Percentiles rank a stretch among this genome's conserved stretches.
Evolutionary conservation across 2,113 vertebrate species (phyloP).

Genomic region (Mirza zaza): DNA sequence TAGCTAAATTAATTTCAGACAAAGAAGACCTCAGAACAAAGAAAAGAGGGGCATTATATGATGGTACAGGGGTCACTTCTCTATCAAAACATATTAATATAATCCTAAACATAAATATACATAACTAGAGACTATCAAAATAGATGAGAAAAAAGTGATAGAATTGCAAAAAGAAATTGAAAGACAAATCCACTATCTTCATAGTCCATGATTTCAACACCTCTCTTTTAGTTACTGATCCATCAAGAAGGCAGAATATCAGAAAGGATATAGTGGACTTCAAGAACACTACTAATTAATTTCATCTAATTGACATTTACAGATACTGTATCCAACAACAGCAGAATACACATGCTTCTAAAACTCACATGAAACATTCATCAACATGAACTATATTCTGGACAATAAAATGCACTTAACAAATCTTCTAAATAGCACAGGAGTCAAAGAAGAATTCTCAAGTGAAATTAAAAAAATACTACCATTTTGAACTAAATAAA

Average conservation of each 20-base stretch:
- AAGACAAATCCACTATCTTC: background rate
- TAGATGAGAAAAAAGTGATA: background rate
- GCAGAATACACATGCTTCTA: background rate
- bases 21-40: background rate
- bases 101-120: background rate
- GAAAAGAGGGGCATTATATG: background rate
- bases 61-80: background rate
- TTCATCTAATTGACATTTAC: background rate
- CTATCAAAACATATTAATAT: background rate
- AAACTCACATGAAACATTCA: background rate
- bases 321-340: background rate
- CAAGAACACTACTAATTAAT: background rate
- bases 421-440: background rate
- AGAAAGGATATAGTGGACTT: background rate
- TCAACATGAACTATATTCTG: background rate
- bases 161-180: background rate
- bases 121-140: background rate
- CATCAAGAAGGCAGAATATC: background rate
- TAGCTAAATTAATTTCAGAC: background rate
- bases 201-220: background rate
- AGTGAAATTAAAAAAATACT: background rate
- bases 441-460: background rate
- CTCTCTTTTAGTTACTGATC: background rate
- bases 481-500: background rate
- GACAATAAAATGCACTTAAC: background rate